Evolutionary conservation across 2,888 invertebrate species (phyloP).

Genomic region (Lingula anatina): DNA sequence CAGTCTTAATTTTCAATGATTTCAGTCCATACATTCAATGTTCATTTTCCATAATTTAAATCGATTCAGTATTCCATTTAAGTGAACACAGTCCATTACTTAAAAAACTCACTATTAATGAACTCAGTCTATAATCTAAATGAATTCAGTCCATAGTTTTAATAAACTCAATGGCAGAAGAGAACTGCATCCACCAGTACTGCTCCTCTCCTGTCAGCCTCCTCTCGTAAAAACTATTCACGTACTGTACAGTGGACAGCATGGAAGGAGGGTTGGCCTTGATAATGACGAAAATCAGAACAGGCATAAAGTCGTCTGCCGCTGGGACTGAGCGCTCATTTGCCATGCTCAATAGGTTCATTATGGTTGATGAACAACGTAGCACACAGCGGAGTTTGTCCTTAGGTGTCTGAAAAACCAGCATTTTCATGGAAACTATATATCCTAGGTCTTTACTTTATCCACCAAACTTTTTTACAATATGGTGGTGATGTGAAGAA

Average conservation of each 20-base stretch:
- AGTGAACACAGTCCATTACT: too few species aligned
- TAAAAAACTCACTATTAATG: too few species aligned
- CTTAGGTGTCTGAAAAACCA: conserved; percentile 62
- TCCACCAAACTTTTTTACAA: too few species aligned
- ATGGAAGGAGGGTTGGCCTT: conserved; percentile 94
- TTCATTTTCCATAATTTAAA: too few species aligned
- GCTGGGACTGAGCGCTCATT: conserved; percentile 69
- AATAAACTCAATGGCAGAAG: conserved; percentile 93
- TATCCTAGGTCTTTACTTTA: too few species aligned
- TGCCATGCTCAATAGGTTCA: conserved; percentile 85
- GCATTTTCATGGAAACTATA: background rate
- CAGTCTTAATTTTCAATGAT: too few species aligned
- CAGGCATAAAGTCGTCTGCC: conserved; percentile 90
- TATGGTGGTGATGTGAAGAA: too few species aligned
- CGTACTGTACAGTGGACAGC: conserved; percentile 92
- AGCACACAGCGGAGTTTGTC: conserved; percentile 80
- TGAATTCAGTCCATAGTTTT: conserved; percentile 99
- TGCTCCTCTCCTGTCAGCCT: conserved; percentile 83
- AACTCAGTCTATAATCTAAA: too few species aligned
- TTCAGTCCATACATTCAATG: too few species aligned
- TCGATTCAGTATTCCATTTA: too few species aligned
- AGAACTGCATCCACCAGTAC: conserved; percentile 99
- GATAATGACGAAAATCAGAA: conserved; percentile 91
- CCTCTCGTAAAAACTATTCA: conserved; percentile 83
- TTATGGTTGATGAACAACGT: conserved; percentile 86